Percentiles rank a stretch among this genome's conserved stretches.
Evolutionary conservation across 2,113 vertebrate genomes (phyloP).

Genomic region (Leucopsar rothschildi): DNA sequence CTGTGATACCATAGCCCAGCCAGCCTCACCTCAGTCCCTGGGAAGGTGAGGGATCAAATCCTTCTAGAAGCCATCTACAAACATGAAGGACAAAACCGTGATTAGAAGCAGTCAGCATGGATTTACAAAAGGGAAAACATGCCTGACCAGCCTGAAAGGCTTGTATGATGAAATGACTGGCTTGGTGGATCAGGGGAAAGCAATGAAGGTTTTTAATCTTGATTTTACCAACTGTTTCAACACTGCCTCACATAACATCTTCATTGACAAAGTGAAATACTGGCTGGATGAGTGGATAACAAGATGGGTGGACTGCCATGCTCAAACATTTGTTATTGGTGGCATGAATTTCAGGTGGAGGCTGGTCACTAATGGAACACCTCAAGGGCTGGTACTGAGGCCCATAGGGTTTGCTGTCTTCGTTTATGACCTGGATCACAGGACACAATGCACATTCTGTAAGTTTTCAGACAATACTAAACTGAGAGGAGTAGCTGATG

Average conservation of each 20-base stretch:
- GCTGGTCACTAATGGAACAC: neutral
- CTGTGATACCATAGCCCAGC: neutral
- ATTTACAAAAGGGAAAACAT: neutral
- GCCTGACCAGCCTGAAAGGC: neutral
- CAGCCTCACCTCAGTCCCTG: neutral
- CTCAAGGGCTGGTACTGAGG: neutral
- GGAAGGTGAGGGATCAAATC: neutral
- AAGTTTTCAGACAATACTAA: neutral
- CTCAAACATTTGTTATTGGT: neutral
- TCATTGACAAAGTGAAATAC: neutral
- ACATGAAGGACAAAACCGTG: neutral
- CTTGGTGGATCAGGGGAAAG: neutral
- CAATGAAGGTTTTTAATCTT: neutral
- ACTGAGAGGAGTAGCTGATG: neutral
- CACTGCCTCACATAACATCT: neutral
- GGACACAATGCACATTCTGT: neutral
- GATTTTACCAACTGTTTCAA: neutral
- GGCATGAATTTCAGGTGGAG: neutral
- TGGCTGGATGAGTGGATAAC: neutral
- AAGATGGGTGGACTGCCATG: neutral
- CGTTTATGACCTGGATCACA: neutral
- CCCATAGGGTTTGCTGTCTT: neutral
- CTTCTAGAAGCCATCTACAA: neutral
- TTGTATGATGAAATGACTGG: neutral
- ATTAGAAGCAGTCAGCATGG: neutral